Conservation (phyloP, 2,888 invertebrate species). For the Xestobium rufovillosum region DNA sequence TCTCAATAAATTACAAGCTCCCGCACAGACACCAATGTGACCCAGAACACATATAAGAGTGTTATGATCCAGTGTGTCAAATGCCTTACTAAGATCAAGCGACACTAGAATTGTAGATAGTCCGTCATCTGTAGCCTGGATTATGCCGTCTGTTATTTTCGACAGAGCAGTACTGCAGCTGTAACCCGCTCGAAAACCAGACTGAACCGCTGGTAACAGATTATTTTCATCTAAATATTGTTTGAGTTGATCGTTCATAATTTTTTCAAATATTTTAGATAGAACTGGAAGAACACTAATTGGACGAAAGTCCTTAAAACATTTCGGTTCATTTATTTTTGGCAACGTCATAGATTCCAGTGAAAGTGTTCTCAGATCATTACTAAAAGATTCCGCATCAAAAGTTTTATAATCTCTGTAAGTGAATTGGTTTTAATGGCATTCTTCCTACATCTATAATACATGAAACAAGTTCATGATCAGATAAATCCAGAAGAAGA, state of each 20-base stretch:
- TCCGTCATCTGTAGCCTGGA: no score
- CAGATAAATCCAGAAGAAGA: no score
- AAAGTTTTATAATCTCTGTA: slow-evolving; percentile 5
- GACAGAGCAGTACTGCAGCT: slow-evolving; percentile 28
- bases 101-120: no score
- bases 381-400: background rate
- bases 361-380: background rate
- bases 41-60: no score
- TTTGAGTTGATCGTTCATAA: no score
- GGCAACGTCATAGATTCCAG: slow-evolving; percentile 19
- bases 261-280: no score
- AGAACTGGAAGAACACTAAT: no score
- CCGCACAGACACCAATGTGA: no score
- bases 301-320: slow-evolving; percentile 24
- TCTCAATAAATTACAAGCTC: no score
- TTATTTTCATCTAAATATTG: slow-evolving; percentile 19
- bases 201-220: slow-evolving; percentile 25
- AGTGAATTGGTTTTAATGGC: background rate
- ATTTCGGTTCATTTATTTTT: slow-evolving; percentile 19
- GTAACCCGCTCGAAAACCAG: slow-evolving; percentile 25
- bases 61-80: no score
- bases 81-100: no score
- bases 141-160: slow-evolving; percentile 25
- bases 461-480: slow-evolving; percentile 2
- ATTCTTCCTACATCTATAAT: background rate